These are phyloP conservation scores for Drosophila melanogaster DNA, from an alignment of 1,140 invertebrate species.

Conservation along the genomic window DNA sequence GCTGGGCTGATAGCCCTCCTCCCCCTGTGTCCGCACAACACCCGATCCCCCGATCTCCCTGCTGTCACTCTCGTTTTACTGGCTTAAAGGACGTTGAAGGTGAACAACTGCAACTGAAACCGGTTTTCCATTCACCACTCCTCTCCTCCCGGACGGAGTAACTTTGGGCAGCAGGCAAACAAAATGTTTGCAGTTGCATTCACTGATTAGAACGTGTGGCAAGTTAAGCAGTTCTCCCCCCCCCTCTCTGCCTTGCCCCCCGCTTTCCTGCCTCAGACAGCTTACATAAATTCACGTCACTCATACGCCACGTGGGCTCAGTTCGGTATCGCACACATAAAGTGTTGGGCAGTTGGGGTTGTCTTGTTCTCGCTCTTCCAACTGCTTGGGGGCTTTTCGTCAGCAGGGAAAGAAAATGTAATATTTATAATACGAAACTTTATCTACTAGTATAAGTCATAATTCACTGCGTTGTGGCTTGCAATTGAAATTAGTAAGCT, in stretches of 20 bases:
- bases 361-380: conserved; percentile 32
- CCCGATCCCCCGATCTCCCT: not conserved
- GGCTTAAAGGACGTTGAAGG: conserved; percentile 81
- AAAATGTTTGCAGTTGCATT: conserved; percentile 64
- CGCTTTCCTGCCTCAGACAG: conserved; percentile 48
- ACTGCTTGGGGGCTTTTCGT: not conserved
- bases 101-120: conserved; percentile 70
- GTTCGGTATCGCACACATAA: conserved; percentile 15
- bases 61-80: conserved; percentile 21
- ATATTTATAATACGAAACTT: too few species aligned
- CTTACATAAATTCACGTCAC: conserved; percentile 80
- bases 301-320: conserved; percentile 77
- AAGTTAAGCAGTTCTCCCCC: conserved; percentile 44
- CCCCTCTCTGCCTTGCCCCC: not conserved
- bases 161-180: conserved; percentile 52
- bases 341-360: conserved; percentile 31
- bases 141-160: conserved; percentile 4
- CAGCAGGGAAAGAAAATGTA: not conserved
- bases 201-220: conserved; percentile 80
- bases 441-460: too few species aligned
- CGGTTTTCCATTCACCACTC: conserved; percentile 31
- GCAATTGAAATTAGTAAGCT: not conserved
- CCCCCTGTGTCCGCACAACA: conserved; percentile 7
- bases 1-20: conserved; percentile 30
- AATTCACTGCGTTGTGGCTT: too few species aligned